Percentiles rank a stretch among this genome's conserved stretches.
Conservation (phyloP, 2,888 invertebrate genomes). For the Aphidoletes aphidimyza region DNA sequence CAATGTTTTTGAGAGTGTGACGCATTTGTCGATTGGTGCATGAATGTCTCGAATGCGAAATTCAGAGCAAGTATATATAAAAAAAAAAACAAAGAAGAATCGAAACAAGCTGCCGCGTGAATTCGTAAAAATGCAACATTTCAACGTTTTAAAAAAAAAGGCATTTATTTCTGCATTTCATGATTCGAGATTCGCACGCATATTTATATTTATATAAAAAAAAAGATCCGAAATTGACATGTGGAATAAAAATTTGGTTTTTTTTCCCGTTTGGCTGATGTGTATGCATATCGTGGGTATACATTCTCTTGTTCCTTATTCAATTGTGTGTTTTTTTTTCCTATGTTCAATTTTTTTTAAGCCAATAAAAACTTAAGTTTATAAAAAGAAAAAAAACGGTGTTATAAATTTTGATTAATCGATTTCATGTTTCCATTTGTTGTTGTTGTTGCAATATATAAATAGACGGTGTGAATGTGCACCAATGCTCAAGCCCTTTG, state of each 20-base stretch:
- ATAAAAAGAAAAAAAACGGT: not conserved
- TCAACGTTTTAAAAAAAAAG: not conserved
- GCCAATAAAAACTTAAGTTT: constrained; percentile 40
- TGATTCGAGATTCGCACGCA: not conserved
- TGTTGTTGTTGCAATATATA: not conserved
- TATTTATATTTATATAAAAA: too few species aligned
- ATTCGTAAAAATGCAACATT: constrained; percentile 43
- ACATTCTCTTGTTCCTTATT: not conserved
- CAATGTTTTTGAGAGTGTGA: not conserved
- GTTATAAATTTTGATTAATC: constrained; percentile 25
- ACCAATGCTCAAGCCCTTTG: constrained; percentile 35
- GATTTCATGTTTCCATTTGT: not conserved
- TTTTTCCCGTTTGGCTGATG: too few species aligned
- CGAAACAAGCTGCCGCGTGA: constrained; percentile 35
- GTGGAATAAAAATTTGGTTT: too few species aligned
- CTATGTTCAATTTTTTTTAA: not conserved
- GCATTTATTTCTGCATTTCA: not conserved
- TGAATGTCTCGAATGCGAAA: not conserved
- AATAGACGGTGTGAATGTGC: not conserved
- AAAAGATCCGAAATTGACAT: too few species aligned
- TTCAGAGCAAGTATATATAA: not conserved
- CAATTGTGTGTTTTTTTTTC: not conserved
- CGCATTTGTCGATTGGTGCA: not conserved
- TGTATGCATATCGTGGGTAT: constrained; percentile 39
- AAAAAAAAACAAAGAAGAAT: not conserved